These are phyloP conservation scores for Diachasma alloeum DNA, from an alignment of 1,140 invertebrate species.

Conservation along the genomic window DNA sequence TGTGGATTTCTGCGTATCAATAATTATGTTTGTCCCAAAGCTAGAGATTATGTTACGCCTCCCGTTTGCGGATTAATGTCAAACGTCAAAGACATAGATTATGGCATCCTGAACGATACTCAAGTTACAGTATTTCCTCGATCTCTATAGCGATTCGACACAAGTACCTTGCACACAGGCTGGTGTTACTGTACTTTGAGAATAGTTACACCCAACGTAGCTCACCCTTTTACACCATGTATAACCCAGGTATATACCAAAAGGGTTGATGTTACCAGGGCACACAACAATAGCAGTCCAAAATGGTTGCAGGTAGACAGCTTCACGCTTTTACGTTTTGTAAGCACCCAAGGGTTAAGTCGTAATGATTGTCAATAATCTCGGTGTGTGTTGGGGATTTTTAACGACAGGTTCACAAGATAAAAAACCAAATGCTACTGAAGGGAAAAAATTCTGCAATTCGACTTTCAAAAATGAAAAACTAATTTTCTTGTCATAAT, in stretches of 20 bases:
- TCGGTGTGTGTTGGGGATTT: slow-evolving; percentile 25
- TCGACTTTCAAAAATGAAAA: not conserved
- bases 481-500: too few relatives aligned
- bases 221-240: not conserved
- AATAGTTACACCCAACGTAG: not conserved
- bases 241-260: slow-evolving; percentile 29
- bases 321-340: slow-evolving; percentile 24
- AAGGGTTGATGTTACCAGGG: slow-evolving; percentile 30
- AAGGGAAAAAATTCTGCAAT: not conserved
- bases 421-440: not conserved
- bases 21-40: not conserved
- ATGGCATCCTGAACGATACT: not conserved
- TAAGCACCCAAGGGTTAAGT: slow-evolving; percentile 32
- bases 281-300: slow-evolving; percentile 10
- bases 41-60: not conserved
- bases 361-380: slow-evolving; percentile 41
- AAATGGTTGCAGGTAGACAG: slow-evolving; percentile 26
- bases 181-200: not conserved
- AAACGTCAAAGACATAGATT: not conserved
- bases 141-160: not conserved
- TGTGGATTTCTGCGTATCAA: not conserved
- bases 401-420: not conserved
- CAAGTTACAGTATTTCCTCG: not conserved
- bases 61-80: not conserved
- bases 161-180: slow-evolving; percentile 1